Conservation (phyloP, 1,140 invertebrate species). For the Pseudobourletiella spinata region DNA sequence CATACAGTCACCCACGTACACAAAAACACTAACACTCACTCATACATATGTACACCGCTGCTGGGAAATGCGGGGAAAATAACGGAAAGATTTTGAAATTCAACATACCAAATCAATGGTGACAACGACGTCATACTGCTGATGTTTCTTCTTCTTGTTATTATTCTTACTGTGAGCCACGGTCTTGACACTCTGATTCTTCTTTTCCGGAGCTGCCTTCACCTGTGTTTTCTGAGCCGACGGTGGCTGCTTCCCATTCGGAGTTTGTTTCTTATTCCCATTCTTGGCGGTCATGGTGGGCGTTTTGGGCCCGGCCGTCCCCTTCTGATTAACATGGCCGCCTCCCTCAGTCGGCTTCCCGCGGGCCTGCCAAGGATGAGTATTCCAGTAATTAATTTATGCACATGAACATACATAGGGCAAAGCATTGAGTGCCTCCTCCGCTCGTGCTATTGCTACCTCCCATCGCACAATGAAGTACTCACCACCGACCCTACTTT, state of each 20-base stretch:
- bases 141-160: conserved; percentile 67
- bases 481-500: no score
- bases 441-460: no score
- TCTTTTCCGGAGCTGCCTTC: conserved; percentile 36
- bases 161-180: conserved; percentile 52
- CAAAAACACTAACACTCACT: no score
- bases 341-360: conserved; percentile 68
- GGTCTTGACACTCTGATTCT: conserved; percentile 44
- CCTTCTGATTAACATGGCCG: conserved; percentile 51
- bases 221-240: conserved; percentile 51
- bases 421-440: no score
- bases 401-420: background rate
- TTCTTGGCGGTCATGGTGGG: conserved; percentile 50
- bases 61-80: background rate
- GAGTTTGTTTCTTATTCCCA: conserved; percentile 43
- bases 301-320: conserved; percentile 45
- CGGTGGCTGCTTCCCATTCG: conserved; percentile 45
- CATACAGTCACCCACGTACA: no score
- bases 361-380: conserved; percentile 59
- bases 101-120: conserved; percentile 67
- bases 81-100: background rate
- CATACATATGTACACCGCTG: no score
- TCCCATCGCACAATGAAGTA: no score
- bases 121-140: conserved; percentile 69
- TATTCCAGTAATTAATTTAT: background rate